Percentiles rank a stretch among this genome's conserved stretches.
phyloP scores from a whole-genome alignment of 2,888 invertebrate species.

The Netelia fuscicornis region DNA sequence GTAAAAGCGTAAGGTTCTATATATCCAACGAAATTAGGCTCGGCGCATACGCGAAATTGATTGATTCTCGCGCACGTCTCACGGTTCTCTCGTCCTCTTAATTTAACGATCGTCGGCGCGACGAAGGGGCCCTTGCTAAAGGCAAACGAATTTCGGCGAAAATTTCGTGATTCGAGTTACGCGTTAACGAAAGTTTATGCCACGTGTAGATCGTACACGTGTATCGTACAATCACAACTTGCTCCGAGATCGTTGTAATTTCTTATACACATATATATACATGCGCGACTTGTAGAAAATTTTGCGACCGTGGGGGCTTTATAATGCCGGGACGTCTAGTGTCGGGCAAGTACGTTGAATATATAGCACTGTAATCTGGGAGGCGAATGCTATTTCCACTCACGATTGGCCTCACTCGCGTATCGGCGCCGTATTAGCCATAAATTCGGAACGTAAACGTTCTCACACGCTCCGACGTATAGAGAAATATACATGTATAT shows the following conservation, averaged over 20 bases:
- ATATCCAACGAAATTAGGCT: slow-evolving; percentile 75
- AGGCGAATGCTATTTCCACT: slow-evolving; percentile 69
- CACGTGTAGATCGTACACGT: slow-evolving; percentile 10
- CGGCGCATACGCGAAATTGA: slow-evolving; percentile 76
- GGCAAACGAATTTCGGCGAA: slow-evolving; percentile 57
- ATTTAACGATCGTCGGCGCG: slow-evolving; percentile 75
- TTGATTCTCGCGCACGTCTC: slow-evolving; percentile 78
- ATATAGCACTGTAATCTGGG: slow-evolving; percentile 21
- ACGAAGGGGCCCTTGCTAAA: slow-evolving; percentile 67
- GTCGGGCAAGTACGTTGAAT: slow-evolving; percentile 19
- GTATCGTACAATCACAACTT: not conserved
- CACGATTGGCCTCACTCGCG: slow-evolving; percentile 69
- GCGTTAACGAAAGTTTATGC: slow-evolving; percentile 5
- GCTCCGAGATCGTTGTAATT: slow-evolving; percentile 41
- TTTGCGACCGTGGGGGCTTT: slow-evolving; percentile 30
- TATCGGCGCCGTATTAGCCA: slow-evolving; percentile 73
- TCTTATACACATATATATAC: not conserved
- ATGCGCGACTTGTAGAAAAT: slow-evolving; percentile 29
- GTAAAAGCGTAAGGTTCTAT: slow-evolving; percentile 39
- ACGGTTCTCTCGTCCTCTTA: slow-evolving; percentile 72
- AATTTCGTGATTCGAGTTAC: slow-evolving; percentile 52
- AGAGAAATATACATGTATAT: not conserved
- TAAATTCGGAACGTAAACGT: slow-evolving; percentile 68
- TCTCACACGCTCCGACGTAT: not conserved
- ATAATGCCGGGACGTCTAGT: slow-evolving; percentile 30